Evolutionary conservation across 2,888 invertebrate genomes (phyloP).

Genomic region (Latheticus oryzae): DNA sequence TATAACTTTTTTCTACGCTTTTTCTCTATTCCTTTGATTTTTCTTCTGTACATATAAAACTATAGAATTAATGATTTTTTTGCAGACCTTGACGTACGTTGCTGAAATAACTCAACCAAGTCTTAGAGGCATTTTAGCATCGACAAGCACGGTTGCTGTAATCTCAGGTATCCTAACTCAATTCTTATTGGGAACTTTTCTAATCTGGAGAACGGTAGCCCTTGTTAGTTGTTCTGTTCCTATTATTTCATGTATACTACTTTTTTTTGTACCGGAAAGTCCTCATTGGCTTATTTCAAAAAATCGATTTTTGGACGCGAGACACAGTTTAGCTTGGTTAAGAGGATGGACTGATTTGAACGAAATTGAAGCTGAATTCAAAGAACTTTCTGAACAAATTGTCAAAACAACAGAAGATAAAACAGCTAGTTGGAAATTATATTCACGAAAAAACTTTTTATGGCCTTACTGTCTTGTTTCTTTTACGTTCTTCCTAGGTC

Average conservation of each 20-base stretch:
- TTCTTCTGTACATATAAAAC: conserved; percentile 1
- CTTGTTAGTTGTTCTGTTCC: conserved; percentile 76
- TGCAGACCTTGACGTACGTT: conserved; percentile 82
- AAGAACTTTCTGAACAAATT: conserved; percentile 64
- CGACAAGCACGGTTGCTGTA: conserved; percentile 80
- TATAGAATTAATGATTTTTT: conserved; percentile 34
- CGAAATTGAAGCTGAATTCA: conserved; percentile 72
- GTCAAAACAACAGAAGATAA: conserved; percentile 2
- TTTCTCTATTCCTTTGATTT: background rate
- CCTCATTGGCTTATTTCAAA: conserved; percentile 83
- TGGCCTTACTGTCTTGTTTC: conserved; percentile 76
- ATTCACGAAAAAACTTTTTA: conserved; percentile 73
- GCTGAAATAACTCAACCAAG: conserved; percentile 87
- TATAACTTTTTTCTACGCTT: conserved; percentile 5
- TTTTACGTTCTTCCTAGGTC: conserved; percentile 77
- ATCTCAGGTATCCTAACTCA: conserved; percentile 82
- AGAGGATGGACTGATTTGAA: conserved; percentile 79
- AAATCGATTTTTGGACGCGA: conserved; percentile 74
- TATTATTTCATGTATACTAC: conserved; percentile 71
- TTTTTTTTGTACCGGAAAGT: conserved; percentile 83
- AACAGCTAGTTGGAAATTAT: conserved; percentile 59
- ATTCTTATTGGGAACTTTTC: conserved; percentile 77
- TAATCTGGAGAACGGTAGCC: conserved; percentile 79
- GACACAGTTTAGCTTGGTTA: conserved; percentile 79
- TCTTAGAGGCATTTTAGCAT: conserved; percentile 78